These are phyloP conservation scores for Dyspetes luteomarginatus DNA, from an alignment of 2,888 invertebrate species.

Conservation along the genomic window DNA sequence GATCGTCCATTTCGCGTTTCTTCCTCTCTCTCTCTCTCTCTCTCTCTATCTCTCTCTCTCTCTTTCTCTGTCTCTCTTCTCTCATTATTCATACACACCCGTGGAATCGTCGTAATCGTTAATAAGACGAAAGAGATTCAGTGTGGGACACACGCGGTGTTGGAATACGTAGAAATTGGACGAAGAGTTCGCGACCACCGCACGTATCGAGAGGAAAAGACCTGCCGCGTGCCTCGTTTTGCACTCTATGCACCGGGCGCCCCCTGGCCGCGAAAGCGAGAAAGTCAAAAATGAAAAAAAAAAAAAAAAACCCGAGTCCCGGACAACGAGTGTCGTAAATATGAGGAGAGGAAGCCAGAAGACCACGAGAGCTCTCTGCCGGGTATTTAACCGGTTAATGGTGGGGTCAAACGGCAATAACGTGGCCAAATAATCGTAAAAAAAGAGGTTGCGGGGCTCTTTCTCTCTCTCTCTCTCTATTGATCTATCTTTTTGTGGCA, in stretches of 20 bases:
- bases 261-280: constrained; percentile 72
- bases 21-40: constrained; percentile 3
- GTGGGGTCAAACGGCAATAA: constrained; percentile 79
- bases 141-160: constrained; percentile 30
- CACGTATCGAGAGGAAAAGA: constrained; percentile 24
- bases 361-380: constrained; percentile 38
- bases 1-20: constrained; percentile 3
- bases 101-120: constrained; percentile 63
- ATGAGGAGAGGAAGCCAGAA: constrained; percentile 60
- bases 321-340: constrained; percentile 63
- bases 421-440: constrained; percentile 79
- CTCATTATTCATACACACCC: constrained; percentile 59
- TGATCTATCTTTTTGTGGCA: too few species aligned
- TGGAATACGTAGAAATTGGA: constrained; percentile 62
- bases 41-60: constrained; percentile 9
- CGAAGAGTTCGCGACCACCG: constrained; percentile 63
- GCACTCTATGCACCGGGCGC: constrained; percentile 68
- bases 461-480: neutral
- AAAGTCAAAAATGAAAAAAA: constrained; percentile 74
- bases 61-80: constrained; percentile 5
- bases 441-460: constrained; percentile 64
- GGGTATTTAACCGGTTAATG: constrained; percentile 79
- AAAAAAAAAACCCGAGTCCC: constrained; percentile 11
- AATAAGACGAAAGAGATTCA: constrained; percentile 63
- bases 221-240: constrained; percentile 63